These are phyloP conservation scores for Cygnus olor DNA, from an alignment of 2,797 vertebrate species.

Conservation along the genomic window DNA sequence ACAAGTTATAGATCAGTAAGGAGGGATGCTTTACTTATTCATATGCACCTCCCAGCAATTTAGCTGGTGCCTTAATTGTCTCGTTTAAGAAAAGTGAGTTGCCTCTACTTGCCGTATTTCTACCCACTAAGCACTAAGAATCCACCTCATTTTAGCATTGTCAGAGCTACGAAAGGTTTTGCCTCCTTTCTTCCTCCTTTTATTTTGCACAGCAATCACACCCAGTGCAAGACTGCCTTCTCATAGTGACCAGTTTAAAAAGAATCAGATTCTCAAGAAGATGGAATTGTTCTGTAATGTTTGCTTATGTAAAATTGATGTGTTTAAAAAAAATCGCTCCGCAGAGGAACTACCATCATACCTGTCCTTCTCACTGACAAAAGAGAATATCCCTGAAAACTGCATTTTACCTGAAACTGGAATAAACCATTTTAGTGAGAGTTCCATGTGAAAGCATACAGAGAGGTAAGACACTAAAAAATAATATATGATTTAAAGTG, in stretches of 20 bases:
- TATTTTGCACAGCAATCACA: background rate
- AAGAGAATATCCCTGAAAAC: background rate
- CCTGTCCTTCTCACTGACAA: background rate
- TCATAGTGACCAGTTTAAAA: background rate
- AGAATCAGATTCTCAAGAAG: background rate
- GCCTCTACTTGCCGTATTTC: background rate
- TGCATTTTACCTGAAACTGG: background rate
- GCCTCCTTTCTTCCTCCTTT: background rate
- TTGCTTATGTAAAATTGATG: background rate
- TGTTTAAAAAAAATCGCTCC: background rate
- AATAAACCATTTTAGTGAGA: background rate
- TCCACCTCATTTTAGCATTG: background rate
- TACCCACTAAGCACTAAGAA: background rate
- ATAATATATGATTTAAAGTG: background rate
- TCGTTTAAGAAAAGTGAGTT: constrained; percentile 6
- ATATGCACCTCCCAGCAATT: constrained; percentile 38
- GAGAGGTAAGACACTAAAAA: background rate
- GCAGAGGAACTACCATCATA: background rate
- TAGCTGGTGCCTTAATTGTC: constrained; percentile 1
- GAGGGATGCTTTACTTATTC: constrained; percentile 47
- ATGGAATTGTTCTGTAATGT: background rate
- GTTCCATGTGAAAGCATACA: background rate
- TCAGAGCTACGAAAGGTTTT: background rate
- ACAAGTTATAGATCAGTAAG: constrained; percentile 18
- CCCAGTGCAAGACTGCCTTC: background rate